These are phyloP conservation scores for Parapsyche elsis DNA, from an alignment of 1,140 invertebrate species.

Conservation along the genomic window DNA sequence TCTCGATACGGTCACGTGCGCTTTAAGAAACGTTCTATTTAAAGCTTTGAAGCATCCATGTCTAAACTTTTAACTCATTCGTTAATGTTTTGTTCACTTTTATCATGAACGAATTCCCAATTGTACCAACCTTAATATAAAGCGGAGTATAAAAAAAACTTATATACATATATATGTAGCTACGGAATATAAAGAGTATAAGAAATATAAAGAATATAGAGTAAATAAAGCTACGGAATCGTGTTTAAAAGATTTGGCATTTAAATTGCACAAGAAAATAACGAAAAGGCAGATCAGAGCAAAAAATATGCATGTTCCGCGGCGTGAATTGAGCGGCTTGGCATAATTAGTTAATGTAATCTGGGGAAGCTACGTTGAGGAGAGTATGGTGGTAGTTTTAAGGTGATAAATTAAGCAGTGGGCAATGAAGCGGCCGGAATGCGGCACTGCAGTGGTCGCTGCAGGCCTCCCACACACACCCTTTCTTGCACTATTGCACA, in stretches of 20 bases:
- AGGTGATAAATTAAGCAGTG: conserved; percentile 38
- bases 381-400: neutral
- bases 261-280: no score
- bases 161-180: no score
- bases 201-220: no score
- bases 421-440: conserved; percentile 41
- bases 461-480: conserved; percentile 1
- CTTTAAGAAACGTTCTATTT: neutral
- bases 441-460: conserved; percentile 16
- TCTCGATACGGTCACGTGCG: neutral
- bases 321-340: neutral
- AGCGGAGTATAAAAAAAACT: no score
- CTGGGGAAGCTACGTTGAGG: neutral
- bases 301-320: neutral
- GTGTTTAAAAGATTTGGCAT: no score
- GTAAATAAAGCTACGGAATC: no score
- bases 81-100: no score
- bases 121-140: no score
- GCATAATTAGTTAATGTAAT: conserved; percentile 43
- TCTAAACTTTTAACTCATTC: no score
- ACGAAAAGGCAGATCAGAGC: neutral
- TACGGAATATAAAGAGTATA: no score
- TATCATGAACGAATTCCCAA: no score
- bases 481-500: neutral
- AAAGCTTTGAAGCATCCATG: no score